Conservation (phyloP, 2,888 invertebrate genomes). For the Margaritifera margaritifera region DNA sequence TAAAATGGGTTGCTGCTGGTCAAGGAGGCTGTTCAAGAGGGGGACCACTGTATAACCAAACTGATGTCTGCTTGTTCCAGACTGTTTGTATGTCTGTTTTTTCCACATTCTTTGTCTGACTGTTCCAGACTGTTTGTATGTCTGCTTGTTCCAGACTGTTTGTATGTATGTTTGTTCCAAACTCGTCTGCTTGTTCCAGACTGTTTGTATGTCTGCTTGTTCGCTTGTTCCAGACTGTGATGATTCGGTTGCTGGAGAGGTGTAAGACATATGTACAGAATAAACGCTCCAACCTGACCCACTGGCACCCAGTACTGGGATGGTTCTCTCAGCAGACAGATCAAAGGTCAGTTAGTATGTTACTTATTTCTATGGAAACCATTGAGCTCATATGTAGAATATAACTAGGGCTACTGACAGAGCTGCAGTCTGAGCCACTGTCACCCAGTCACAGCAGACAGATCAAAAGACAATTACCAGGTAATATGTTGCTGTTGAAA, state of each 20-base stretch:
- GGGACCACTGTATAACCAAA: no score
- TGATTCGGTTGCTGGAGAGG: constrained; percentile 88
- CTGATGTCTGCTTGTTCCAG: no score
- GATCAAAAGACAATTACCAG: no score
- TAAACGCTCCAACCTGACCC: constrained; percentile 89
- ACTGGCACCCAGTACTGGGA: constrained; percentile 98
- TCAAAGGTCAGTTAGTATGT: constrained; percentile 52
- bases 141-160: not conserved
- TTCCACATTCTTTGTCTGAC: not conserved
- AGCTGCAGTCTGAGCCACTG: no score
- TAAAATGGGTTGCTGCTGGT: no score
- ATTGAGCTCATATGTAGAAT: not conserved
- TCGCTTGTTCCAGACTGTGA: constrained; percentile 80
- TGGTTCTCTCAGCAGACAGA: constrained; percentile 82
- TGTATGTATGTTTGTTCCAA: no score
- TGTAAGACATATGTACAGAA: constrained; percentile 94
- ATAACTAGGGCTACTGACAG: not conserved
- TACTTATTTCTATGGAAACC: not conserved
- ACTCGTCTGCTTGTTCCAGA: no score
- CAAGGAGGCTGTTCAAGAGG: no score
- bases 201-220: not conserved
- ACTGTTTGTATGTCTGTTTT: not conserved
- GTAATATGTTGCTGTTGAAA: no score
- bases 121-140: not conserved
- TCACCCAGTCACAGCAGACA: no score